Percentiles rank a stretch among this genome's conserved stretches.
Conservation (phyloP, 1,140 invertebrate genomes). For the Coboldia fuscipes region DNA sequence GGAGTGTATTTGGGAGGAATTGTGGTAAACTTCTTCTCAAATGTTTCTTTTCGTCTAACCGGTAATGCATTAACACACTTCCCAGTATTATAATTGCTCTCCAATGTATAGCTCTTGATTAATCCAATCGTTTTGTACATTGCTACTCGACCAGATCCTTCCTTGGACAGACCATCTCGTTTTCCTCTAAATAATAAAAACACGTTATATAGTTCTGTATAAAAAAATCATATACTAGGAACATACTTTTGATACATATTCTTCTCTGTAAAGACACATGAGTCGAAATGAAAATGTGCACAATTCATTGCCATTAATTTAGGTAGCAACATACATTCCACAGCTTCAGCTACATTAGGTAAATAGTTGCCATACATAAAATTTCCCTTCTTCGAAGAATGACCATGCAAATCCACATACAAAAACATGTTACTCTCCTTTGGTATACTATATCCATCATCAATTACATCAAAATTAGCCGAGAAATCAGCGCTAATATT, state of each 20-base stretch:
- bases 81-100: conserved; percentile 86
- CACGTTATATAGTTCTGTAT: too few relatives aligned
- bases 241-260: conserved; percentile 77
- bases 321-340: conserved; percentile 72
- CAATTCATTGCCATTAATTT: conserved; percentile 79
- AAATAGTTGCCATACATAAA: conserved; percentile 83
- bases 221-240: conserved; percentile 5
- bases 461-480: conserved; percentile 1
- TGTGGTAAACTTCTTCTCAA: conserved; percentile 24
- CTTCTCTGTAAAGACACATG: conserved; percentile 77
- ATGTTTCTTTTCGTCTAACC: conserved; percentile 32
- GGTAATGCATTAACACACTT: conserved; percentile 57
- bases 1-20: conserved; percentile 64
- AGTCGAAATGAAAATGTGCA: conserved; percentile 76
- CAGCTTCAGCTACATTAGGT: conserved; percentile 42
- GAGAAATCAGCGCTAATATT: conserved; percentile 1
- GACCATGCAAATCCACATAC: conserved; percentile 78
- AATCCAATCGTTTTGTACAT: conserved; percentile 71
- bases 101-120: conserved; percentile 68
- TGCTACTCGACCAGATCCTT: conserved; percentile 73
- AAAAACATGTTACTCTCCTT: conserved; percentile 38
- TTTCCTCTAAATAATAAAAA: conserved; percentile 62
- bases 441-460: too few relatives aligned
- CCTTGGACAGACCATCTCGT: conserved; percentile 66
- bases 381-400: conserved; percentile 80